Evolutionary conservation across 2,797 vertebrate genomes (phyloP).

Genomic region (Labeo calbasu): DNA sequence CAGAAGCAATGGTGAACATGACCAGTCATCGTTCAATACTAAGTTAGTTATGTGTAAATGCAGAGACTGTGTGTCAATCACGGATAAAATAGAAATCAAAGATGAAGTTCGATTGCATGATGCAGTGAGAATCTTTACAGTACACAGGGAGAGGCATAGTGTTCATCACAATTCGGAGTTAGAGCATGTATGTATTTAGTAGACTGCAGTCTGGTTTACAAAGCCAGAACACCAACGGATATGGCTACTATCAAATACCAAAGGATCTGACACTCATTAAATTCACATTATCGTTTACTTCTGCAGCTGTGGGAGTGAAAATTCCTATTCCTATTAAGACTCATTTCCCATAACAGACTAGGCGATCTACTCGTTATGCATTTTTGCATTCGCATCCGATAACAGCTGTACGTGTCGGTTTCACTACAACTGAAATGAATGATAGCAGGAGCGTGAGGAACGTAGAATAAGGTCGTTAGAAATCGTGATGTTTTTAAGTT

Average conservation of each 20-base stretch:
- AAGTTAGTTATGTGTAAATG: conserved; percentile 34
- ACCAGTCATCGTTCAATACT: neutral
- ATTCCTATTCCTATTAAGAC: conserved; percentile 5
- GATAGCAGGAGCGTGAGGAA: conserved; percentile 1
- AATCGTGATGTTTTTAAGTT: conserved; percentile 15
- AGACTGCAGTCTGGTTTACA: conserved; percentile 44
- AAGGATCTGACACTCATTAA: conserved; percentile 28
- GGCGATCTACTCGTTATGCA: neutral
- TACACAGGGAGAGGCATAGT: conserved; percentile 7
- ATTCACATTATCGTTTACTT: conserved; percentile 50
- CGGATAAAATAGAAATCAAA: neutral
- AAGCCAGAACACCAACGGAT: conserved; percentile 51
- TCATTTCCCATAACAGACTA: neutral
- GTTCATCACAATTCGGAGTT: conserved; percentile 27
- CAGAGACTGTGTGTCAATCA: conserved; percentile 11
- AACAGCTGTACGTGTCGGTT: neutral
- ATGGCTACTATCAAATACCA: conserved; percentile 40
- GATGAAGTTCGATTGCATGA: neutral
- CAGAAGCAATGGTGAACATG: conserved; percentile 22
- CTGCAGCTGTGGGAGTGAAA: conserved; percentile 29
- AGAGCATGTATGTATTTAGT: conserved; percentile 11
- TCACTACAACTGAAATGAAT: conserved; percentile 6
- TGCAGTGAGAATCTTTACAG: neutral
- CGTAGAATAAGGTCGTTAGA: neutral
- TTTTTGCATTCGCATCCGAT: neutral